Evolutionary conservation across 2,113 vertebrate genomes (phyloP), one percentile per base, ranked within the genome.

Genomic region (Ophthalmolycus amberensis): DNA sequence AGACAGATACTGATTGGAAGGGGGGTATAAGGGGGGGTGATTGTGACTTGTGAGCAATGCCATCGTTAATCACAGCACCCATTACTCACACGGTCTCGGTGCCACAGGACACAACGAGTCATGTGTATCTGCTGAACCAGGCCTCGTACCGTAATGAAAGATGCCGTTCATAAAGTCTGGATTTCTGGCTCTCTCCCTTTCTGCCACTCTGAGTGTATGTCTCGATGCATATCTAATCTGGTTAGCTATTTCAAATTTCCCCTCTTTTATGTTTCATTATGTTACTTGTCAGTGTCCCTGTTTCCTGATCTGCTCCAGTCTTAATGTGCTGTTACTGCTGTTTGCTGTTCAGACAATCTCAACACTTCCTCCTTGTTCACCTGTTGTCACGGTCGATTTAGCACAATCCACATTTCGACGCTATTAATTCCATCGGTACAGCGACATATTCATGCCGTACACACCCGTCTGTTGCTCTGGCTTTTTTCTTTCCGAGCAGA

Each of bases 1-100:
- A 78, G 83, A 82, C 85, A 52, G 71, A 89, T 87, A 87, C 79
- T 90, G 88, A 90, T 90, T 79, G 69, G 79, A 42, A 77, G 71
- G 82, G 77, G 73, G 74, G 32, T 14, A 59, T 42, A 62, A 4
- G 48, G 16, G 18, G 50, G 6, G 50, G 22, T 1, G 9, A 7
- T 56, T 56, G 52, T 77, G 73, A 86, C 54, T 88, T 77, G 70
- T 82, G 81, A 90, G 85, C 83, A 59, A 58, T 86, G 90, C 83
- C 85, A 87, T 84, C 76, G 79, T 89, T 89, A 92, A 89, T 91
- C 86, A 78, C 38, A 6, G 25, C 62, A 52, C 48, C 81, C 77
- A 91, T 90, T 87, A 86, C 80, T 92, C 86, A 82, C 83, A 65
- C 38, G 3, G 63, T 75, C 59, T 46, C 67, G 34, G 76, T 68